Conservation (phyloP, 35 echinoderm and acorn worm species). For the Holothuria glaberrima region DNA sequence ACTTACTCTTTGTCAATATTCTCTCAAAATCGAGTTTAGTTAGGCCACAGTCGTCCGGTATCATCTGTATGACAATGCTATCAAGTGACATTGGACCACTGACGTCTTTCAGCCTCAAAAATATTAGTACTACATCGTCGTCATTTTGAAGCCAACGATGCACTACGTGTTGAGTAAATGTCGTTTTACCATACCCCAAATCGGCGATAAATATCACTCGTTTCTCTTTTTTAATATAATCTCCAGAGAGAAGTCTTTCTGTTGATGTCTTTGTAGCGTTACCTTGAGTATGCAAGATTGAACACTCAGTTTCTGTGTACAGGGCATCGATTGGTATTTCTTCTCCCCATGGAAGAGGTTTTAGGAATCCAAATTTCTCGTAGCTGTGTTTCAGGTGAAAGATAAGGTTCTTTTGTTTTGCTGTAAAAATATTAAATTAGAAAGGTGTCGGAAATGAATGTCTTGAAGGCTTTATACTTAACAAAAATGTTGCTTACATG, state of each 20-base stretch:
- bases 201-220: conserved; percentile 24
- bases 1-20: neutral
- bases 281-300: neutral
- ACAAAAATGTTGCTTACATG: too few relatives aligned
- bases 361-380: conserved; percentile 8
- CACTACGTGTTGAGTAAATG: conserved; percentile 10
- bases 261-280: neutral
- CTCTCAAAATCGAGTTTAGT: neutral
- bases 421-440: too few relatives aligned
- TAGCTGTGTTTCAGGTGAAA: neutral
- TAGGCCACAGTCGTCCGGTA: neutral
- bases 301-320: neutral
- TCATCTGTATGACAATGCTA: neutral
- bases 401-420: neutral
- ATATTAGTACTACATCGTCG: neutral
- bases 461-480: too few relatives aligned
- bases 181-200: conserved; percentile 25
- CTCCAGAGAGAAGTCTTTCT: neutral
- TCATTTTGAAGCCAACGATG: neutral
- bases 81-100: neutral
- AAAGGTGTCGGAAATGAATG: too few relatives aligned
- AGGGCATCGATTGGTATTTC: conserved; percentile 18
- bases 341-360: conserved; percentile 18
- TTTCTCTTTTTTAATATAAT: neutral
- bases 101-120: conserved; percentile 16